Percentiles rank a stretch among this genome's conserved stretches.
phyloP scores from a whole-genome alignment of 2,888 invertebrate genomes.

The Graphium colonna region DNA sequence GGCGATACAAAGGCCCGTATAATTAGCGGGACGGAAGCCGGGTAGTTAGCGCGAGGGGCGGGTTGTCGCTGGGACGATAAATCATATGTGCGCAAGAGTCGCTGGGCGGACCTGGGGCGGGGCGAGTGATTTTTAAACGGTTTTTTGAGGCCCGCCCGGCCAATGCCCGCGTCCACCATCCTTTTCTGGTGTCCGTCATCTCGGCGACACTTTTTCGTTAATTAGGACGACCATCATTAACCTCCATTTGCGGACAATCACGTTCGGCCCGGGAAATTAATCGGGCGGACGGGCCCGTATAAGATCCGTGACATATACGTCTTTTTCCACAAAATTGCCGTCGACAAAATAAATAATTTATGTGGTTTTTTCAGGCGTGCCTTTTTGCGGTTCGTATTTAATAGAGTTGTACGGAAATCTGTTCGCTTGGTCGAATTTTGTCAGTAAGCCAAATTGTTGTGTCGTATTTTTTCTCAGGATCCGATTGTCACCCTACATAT shows the following conservation, averaged over 20 bases:
- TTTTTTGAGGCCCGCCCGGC: slow-evolving; percentile 73
- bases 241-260: slow-evolving; percentile 59
- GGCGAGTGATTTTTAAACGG: slow-evolving; percentile 77
- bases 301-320: slow-evolving; percentile 8
- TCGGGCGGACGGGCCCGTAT: slow-evolving; percentile 22
- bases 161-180: slow-evolving; percentile 70
- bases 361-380: not conserved
- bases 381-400: not conserved
- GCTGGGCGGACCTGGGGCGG: slow-evolving; percentile 73
- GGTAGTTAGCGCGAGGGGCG: slow-evolving; percentile 72
- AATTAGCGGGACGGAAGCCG: slow-evolving; percentile 72
- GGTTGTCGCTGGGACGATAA: slow-evolving; percentile 74
- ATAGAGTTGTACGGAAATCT: slow-evolving; percentile 12
- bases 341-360: slow-evolving; percentile 15
- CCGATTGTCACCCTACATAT: slow-evolving; percentile 64
- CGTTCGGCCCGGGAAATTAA: slow-evolving; percentile 19
- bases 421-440: not conserved
- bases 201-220: slow-evolving; percentile 74
- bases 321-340: slow-evolving; percentile 8
- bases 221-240: slow-evolving; percentile 73
- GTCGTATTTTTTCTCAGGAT: slow-evolving; percentile 1
- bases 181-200: slow-evolving; percentile 66
- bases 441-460: slow-evolving; percentile 11
- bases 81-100: slow-evolving; percentile 75
- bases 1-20: slow-evolving; percentile 49